Percentiles rank a stretch among this genome's conserved stretches.
Conservation (phyloP, 2,113 vertebrate genomes). For the Corythaixoides concolor region DNA sequence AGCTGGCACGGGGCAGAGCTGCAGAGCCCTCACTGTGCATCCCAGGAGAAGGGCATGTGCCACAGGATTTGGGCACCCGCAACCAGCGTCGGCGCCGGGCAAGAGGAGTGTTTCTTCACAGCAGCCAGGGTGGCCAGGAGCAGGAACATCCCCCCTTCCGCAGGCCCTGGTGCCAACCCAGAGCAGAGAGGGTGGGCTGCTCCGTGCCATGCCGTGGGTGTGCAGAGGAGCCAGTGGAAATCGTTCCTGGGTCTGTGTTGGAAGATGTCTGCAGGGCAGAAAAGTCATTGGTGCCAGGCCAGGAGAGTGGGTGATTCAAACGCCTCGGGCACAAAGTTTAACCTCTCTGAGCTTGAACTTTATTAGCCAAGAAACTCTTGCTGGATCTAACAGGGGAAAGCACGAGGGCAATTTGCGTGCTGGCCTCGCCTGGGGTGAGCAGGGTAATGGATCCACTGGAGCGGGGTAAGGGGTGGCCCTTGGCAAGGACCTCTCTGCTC, state of each 20-base stretch:
- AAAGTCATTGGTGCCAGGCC: neutral
- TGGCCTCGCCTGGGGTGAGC: neutral
- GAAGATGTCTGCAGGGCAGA: neutral
- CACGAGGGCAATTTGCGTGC: neutral
- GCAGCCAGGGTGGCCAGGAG: neutral
- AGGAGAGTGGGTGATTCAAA: neutral
- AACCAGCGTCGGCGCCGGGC: rapidly evolving
- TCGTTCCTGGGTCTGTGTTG: neutral
- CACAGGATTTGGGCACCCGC: rapidly evolving
- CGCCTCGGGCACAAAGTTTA: neutral
- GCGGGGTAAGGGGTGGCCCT: neutral
- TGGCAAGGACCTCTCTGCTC: neutral
- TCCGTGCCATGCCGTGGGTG: neutral
- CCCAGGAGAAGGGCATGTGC: no score
- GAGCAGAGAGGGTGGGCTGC: rapidly evolving
- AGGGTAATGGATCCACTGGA: conserved; percentile 28
- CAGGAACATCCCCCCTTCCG: neutral
- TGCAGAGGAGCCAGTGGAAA: neutral
- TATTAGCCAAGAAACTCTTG: conserved; percentile 43
- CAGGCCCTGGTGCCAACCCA: neutral
- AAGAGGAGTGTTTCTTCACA: no score
- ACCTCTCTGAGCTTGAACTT: conserved; percentile 16
- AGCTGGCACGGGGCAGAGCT: rapidly evolving
- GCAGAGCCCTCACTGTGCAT: neutral
- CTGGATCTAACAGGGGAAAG: neutral